Conservation (phyloP, 2,113 vertebrate species). For the Oxygymnocypris stewartii region DNA sequence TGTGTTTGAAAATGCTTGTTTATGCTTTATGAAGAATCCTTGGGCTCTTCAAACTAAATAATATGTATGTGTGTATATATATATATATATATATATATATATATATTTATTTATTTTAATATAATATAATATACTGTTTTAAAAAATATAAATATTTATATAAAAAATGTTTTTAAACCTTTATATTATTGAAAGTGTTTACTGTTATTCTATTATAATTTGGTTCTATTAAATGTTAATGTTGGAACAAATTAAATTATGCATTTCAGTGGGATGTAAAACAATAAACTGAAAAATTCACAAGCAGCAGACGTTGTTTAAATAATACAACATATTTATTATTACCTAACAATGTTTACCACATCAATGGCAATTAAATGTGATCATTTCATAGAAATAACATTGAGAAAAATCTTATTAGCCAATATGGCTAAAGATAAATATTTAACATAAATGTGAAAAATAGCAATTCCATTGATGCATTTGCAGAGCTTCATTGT, state of each 20-base stretch:
- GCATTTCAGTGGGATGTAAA: neutral
- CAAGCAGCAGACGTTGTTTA: constrained; percentile 46
- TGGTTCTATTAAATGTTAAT: no score
- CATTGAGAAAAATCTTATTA: constrained; percentile 74
- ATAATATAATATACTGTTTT: no score
- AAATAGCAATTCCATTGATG: constrained; percentile 63
- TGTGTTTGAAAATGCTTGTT: neutral
- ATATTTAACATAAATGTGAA: constrained; percentile 79
- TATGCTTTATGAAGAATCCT: neutral
- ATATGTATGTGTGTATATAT: no score
- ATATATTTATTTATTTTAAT: no score
- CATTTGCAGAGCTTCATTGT: constrained; percentile 56
- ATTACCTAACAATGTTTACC: constrained; percentile 77
- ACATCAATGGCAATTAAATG: constrained; percentile 68
- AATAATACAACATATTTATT: constrained; percentile 82
- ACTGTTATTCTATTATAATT: no score
- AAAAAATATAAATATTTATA: no score
- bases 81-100: no score
- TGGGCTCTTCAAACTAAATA: neutral
- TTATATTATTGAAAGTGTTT: neutral
- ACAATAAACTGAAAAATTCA: neutral
- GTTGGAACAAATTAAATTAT: neutral
- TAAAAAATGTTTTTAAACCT: no score
- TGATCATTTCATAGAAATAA: constrained; percentile 95
- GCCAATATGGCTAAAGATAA: constrained; percentile 86